A percentile compares a stretch with the other conserved stretches of the same genome.
Evolutionary conservation across 2,888 invertebrate species (phyloP).

Genomic region (Drosophila siamana): DNA sequence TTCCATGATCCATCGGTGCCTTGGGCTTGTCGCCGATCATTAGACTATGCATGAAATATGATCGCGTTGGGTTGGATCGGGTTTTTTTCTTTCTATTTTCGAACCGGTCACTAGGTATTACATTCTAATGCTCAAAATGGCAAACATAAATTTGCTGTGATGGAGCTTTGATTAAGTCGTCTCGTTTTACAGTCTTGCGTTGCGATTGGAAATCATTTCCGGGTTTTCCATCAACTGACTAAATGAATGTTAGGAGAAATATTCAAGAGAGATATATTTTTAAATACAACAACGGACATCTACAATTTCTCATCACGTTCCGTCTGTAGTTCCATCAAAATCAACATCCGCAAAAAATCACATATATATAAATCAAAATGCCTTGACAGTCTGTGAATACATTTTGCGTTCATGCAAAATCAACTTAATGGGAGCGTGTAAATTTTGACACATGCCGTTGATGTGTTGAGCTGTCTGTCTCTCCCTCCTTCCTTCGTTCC

Average conservation of each 20-base stretch:
- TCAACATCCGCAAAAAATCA: slow-evolving; percentile 13
- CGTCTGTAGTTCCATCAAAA: slow-evolving; percentile 29
- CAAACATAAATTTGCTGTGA: slow-evolving; percentile 65
- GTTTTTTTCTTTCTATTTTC: slow-evolving; percentile 16
- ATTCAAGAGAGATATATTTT: neutral
- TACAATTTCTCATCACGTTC: neutral
- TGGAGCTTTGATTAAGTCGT: slow-evolving; percentile 66
- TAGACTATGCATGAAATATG: slow-evolving; percentile 67
- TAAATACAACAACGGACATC: neutral
- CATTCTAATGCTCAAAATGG: slow-evolving; percentile 70
- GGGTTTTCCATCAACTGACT: slow-evolving; percentile 3
- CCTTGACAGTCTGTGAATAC: slow-evolving; percentile 48
- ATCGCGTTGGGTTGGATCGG: slow-evolving; percentile 41
- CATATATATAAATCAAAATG: slow-evolving; percentile 45
- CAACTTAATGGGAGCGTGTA: slow-evolving; percentile 72
- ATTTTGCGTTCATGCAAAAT: slow-evolving; percentile 58
- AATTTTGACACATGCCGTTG: slow-evolving; percentile 74
- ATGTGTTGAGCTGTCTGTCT: slow-evolving; percentile 33
- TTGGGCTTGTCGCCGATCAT: slow-evolving; percentile 52
- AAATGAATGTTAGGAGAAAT: neutral
- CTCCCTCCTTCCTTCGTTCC: neutral
- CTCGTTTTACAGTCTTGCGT: slow-evolving; percentile 48
- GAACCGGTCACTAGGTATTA: slow-evolving; percentile 60
- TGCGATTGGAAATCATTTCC: slow-evolving; percentile 42
- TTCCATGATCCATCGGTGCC: slow-evolving; percentile 60